These are phyloP conservation scores for Coenonympha arcania DNA, from an alignment of 2,888 invertebrate genomes.

Conservation along the genomic window DNA sequence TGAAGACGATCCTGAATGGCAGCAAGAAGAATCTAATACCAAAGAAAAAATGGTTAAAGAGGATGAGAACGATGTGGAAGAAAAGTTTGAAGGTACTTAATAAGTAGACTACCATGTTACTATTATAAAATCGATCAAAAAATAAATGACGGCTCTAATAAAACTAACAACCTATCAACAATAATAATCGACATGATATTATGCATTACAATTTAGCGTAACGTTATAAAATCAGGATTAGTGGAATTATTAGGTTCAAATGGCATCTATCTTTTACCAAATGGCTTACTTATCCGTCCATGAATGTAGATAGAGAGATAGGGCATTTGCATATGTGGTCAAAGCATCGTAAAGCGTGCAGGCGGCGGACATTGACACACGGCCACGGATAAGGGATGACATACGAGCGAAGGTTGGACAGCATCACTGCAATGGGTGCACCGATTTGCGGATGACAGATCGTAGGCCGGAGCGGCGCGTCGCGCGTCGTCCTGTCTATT, in stretches of 20 bases:
- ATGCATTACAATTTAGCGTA: too few relatives aligned
- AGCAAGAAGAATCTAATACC: slow-evolving; percentile 28
- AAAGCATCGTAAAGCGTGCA: slow-evolving; percentile 32
- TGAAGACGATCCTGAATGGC: slow-evolving; percentile 23
- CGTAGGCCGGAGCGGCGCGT: too few relatives aligned
- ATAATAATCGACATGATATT: too few relatives aligned
- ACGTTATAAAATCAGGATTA: too few relatives aligned
- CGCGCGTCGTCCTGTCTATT: slow-evolving; percentile 28
- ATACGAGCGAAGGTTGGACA: slow-evolving; percentile 42
- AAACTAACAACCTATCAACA: too few relatives aligned
- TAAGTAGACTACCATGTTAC: background rate
- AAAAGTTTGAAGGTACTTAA: slow-evolving; percentile 19
- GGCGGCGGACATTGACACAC: slow-evolving; percentile 53
- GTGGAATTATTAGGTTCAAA: too few relatives aligned
- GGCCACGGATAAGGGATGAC: slow-evolving; percentile 61
- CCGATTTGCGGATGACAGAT: slow-evolving; percentile 45
- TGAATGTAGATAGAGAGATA: slow-evolving; percentile 19
- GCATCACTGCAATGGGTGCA: slow-evolving; percentile 57
- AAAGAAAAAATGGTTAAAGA: slow-evolving; percentile 31
- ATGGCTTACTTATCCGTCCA: slow-evolving; percentile 3
- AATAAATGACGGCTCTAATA: too few relatives aligned
- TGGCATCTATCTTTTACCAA: background rate
- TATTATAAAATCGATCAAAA: too few relatives aligned
- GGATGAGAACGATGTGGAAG: slow-evolving; percentile 15
- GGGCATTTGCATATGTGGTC: slow-evolving; percentile 41